Evolutionary conservation across 2,888 invertebrate species (phyloP).

Genomic region (Polydesmus complanatus): DNA sequence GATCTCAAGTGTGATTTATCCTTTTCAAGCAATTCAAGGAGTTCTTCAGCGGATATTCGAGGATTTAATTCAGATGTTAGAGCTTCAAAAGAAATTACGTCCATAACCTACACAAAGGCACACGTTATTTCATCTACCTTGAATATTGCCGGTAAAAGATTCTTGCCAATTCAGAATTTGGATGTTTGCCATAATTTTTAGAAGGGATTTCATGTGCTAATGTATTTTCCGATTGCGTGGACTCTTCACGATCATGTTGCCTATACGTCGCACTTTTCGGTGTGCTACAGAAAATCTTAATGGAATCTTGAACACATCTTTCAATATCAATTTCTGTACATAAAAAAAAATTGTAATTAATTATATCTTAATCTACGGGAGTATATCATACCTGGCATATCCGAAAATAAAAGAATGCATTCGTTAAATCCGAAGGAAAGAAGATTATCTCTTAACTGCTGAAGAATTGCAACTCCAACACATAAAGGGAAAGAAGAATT

Average conservation of each 20-base stretch:
- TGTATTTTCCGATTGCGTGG: background rate
- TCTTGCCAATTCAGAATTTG: constrained; percentile 5
- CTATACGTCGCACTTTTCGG: constrained; percentile 78
- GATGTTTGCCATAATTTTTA: background rate
- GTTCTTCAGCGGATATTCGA: constrained; percentile 71
- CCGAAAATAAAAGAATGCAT: constrained; percentile 95
- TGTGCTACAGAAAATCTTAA: constrained; percentile 66
- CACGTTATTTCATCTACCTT: background rate
- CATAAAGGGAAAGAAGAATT: constrained; percentile 86
- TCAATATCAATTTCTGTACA: constrained; percentile 76
- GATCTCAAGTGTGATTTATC: constrained; percentile 22
- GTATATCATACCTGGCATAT: constrained; percentile 54
- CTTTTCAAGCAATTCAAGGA: constrained; percentile 53
- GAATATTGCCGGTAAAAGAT: background rate
- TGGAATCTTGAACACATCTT: constrained; percentile 74
- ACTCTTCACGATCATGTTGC: constrained; percentile 46
- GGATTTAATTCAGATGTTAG: constrained; percentile 62
- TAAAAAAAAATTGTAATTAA: constrained; percentile 6
- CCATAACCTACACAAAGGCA: constrained; percentile 46
- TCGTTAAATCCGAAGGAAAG: constrained; percentile 92
- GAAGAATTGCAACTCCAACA: constrained; percentile 82
- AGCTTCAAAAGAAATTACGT: constrained; percentile 50
- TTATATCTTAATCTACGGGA: background rate
- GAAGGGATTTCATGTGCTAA: background rate
- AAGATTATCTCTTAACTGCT: constrained; percentile 68